Evolutionary conservation across 2,888 invertebrate species (phyloP), one percentile per base, ranked within the genome.

Genomic region (Cryptocheilus praepositus): DNA sequence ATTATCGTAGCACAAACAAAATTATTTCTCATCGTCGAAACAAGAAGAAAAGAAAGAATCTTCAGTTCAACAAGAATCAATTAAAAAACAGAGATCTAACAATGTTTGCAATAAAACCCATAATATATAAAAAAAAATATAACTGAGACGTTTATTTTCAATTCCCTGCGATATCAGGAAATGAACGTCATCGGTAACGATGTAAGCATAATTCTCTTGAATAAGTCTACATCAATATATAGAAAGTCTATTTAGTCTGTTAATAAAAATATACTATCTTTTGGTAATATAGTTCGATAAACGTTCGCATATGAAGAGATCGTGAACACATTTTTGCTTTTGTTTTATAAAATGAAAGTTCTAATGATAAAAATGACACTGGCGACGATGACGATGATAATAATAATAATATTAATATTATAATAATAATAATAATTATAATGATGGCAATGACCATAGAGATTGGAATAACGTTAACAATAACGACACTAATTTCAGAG

Each of bases 381-480:
- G 44, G 22, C 44, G 61, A 67, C 64, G 63, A 70, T 68, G 62
- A 68, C 57, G 53, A 65, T 53, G 54, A 70, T 51, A 60, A 64
- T 58, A 18, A 43, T 49, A 51, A 63, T 46, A 56, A 70, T 52
- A 8, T 7, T 52, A 13, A 21, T 52, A 21, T 52, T 11, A 21
- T 19, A 68, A 61, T 36, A 46, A 58, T 18, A 18, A 46, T 59
- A 43, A 63, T 16, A 21, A 62, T 11, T n/a, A 54, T n/a, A 22
- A 64, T 25, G 43, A 19, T 36, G 36, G 36, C 28, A 36, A 55
- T 49, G n/a, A 18, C 18, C 15, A 55, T 21, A 16, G 28, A 55
- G 15, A 74, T 80, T 73, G 76, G 72, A 80, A 74, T 73, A 73
- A 76, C 71, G 58, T 61, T 62, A 75, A 78, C 67, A 71, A 78